Evolutionary conservation across 2,888 invertebrate species (phyloP).

Genomic region (Drepanosiphum platanoidis): DNA sequence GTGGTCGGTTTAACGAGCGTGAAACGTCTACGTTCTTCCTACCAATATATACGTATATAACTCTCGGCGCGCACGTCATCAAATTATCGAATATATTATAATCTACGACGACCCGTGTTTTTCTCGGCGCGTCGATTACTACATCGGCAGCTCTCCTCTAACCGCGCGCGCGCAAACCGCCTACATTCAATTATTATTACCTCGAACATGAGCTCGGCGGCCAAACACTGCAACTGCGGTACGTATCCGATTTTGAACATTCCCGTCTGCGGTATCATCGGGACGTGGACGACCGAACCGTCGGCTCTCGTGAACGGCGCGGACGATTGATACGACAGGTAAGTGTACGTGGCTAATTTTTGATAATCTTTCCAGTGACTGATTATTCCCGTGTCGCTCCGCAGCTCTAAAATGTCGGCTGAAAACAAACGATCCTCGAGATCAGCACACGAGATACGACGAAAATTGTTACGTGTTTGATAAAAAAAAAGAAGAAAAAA

Average conservation of each 20-base stretch:
- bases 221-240: conserved; percentile 64
- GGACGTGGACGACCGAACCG: conserved; percentile 65
- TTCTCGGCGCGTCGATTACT: no score
- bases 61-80: no score
- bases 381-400: conserved; percentile 66
- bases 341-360: conserved; percentile 66
- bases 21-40: no score
- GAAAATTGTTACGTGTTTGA: background rate
- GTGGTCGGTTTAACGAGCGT: no score
- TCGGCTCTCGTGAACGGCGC: conserved; percentile 65
- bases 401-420: conserved; percentile 65
- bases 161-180: no score
- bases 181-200: no score
- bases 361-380: conserved; percentile 67
- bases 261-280: conserved; percentile 66
- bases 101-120: no score
- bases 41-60: no score
- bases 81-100: no score
- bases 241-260: conserved; percentile 65
- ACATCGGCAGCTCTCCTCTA: no score
- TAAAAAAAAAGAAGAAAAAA: background rate
- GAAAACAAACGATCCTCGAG: conserved; percentile 21
- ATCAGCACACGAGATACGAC: background rate
- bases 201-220: conserved; percentile 66
- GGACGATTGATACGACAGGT: conserved; percentile 65